A percentile compares a stretch with the other conserved stretches of the same genome.
Conservation (phyloP, 2,888 invertebrate genomes). For the Drosophila atroscutellata region DNA sequence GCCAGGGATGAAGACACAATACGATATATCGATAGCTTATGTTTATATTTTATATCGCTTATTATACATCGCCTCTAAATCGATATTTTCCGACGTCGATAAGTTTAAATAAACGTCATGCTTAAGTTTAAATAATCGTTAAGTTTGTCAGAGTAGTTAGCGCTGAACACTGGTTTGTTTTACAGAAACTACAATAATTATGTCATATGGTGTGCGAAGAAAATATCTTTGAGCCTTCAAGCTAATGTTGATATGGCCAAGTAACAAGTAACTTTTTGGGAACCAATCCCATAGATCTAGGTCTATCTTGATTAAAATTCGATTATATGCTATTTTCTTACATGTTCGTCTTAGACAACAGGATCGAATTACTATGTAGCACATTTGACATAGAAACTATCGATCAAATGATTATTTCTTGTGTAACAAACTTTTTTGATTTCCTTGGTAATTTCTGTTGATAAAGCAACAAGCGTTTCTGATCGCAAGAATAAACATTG, state of each 20-base stretch:
- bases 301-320: background rate
- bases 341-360: background rate
- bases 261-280: background rate
- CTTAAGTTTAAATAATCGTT: conserved; percentile 5
- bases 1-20: background rate
- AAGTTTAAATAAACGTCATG: conserved; percentile 1
- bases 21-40: background rate
- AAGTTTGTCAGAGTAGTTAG: background rate
- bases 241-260: background rate
- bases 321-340: background rate
- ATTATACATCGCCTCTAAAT: background rate
- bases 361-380: background rate
- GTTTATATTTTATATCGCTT: background rate
- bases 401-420: background rate
- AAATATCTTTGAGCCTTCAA: background rate
- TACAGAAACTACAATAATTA: background rate
- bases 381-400: background rate
- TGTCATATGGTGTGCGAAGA: background rate
- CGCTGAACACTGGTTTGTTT: background rate
- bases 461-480: conserved; percentile 28
- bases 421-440: background rate
- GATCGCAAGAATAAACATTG: conserved; percentile 25
- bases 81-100: background rate
- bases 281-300: background rate
- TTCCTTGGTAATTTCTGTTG: background rate